Evolutionary conservation across 2,888 invertebrate species (phyloP).

Genomic region (Yponomeuta plumbellus): DNA sequence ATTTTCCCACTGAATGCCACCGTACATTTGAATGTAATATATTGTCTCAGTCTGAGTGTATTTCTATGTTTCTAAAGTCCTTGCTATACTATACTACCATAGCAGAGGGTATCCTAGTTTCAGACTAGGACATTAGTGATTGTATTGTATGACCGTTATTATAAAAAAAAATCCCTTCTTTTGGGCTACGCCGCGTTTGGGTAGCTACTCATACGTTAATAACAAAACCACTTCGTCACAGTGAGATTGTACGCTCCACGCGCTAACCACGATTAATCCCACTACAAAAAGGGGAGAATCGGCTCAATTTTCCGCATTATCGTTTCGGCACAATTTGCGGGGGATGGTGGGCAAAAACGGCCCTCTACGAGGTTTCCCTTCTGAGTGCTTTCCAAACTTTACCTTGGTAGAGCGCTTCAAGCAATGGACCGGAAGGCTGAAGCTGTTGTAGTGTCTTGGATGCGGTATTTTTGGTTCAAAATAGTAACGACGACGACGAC

Average conservation of each 20-base stretch:
- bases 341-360: not conserved
- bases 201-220: too few relatives aligned
- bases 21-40: too few relatives aligned
- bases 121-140: too few relatives aligned
- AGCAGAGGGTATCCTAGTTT: too few relatives aligned
- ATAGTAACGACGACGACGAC: too few relatives aligned
- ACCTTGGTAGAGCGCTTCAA: constrained; percentile 1
- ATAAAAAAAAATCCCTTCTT: too few relatives aligned
- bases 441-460: not conserved
- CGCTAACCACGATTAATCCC: not conserved
- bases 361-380: not conserved
- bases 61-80: too few relatives aligned
- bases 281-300: not conserved
- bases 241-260: not conserved
- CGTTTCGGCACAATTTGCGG: not conserved
- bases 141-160: too few relatives aligned
- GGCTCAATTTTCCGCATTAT: not conserved
- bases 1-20: too few relatives aligned
- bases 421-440: not conserved
- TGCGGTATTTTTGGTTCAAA: not conserved
- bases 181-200: too few relatives aligned
- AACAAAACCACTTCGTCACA: not conserved
- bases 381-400: not conserved
- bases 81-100: too few relatives aligned
- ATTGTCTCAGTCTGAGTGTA: too few relatives aligned